Base-by-base conservation (phyloP, 2,888 invertebrate species). In the Dorcus hopei region DNA sequence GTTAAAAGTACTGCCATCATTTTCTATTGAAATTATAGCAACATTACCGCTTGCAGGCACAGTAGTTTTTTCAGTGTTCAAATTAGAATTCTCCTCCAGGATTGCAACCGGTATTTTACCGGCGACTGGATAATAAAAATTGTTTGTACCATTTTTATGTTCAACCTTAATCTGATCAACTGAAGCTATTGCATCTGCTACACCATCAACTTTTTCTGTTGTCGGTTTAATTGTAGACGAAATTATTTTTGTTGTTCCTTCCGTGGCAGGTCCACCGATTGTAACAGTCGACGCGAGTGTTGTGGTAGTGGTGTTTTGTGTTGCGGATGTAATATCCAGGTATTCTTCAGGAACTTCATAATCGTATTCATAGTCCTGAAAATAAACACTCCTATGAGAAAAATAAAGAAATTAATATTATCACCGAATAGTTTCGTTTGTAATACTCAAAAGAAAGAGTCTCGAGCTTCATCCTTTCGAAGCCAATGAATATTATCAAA, bases 291-390 rank as follows among this genome's bases (percentile, higher is more conserved):
- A 33, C 26, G 19, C 19, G 6, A 6, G 26, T 5, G 26, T 33
- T 33, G 26, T 33, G 7, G 3, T 86, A 86, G 33, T 83, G 82
- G 69, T 86, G 86, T 75, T 87, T 85, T 65, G 85, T 85, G 69
- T 84, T 84, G 85, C 85, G 79, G 41, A 79, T 82, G 52, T 41
- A 48, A 54, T 16, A n/a, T 57, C 57, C 6, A 52, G 14, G 39
- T 57, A 57, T 52, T 57, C 57, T 70, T 89, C 88, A 3, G 86
- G 81, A 69, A 88, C 88, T 73, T 89, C 89, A 72, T 89, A 89
- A 52, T 85, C 83, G 71, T 89, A 89, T 76, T 89, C 88, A 65
- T 87, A 88, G 72, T 87, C 87, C 88, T 88, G 79, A 82, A 84
- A 56, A 53, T 54, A 54, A 62, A 52, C 6, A 52, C 11, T n/a